A percentile compares a stretch with the other conserved stretches of the same genome.
Conservation (phyloP, 2,888 invertebrate genomes). For the Anthrax anthrax region DNA sequence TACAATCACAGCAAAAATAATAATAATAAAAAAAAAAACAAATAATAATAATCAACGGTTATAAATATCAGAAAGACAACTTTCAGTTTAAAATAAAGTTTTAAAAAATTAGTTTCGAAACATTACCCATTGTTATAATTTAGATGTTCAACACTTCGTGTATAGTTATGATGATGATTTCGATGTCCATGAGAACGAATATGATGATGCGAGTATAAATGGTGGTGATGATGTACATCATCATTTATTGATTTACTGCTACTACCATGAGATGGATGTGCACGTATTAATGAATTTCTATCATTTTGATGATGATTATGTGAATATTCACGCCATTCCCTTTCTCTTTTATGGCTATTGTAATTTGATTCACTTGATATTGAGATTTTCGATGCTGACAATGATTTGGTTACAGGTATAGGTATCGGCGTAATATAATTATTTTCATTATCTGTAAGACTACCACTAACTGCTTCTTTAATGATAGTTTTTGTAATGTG, state of each 20-base stretch:
- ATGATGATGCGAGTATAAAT: too few relatives aligned
- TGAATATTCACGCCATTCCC: conserved; percentile 21
- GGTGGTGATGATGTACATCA: too few relatives aligned
- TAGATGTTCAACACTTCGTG: conserved; percentile 32
- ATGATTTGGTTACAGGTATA: conserved; percentile 24
- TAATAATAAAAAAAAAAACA: not conserved
- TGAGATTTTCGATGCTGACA: conserved; percentile 33
- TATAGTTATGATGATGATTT: conserved; percentile 21
- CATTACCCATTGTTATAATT: conserved; percentile 30
- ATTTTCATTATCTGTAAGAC: conserved; percentile 15
- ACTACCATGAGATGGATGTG: conserved; percentile 3
- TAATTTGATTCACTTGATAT: conserved; percentile 29
- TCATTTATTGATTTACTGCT: too few relatives aligned
- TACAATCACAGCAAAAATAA: not conserved
- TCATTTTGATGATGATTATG: not conserved
- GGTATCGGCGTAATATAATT: conserved; percentile 14
- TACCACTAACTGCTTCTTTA: conserved; percentile 26
- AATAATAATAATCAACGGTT: too few relatives aligned
- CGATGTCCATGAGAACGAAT: not conserved
- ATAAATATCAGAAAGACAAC: too few relatives aligned
- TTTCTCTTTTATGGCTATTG: conserved; percentile 20
- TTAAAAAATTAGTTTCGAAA: too few relatives aligned
- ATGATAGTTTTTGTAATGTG: conserved; percentile 32
- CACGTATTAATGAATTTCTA: not conserved
- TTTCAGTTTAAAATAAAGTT: too few relatives aligned